phyloP scores from a whole-genome alignment of 1,140 invertebrate species.

The Neocloeon triangulifer region DNA sequence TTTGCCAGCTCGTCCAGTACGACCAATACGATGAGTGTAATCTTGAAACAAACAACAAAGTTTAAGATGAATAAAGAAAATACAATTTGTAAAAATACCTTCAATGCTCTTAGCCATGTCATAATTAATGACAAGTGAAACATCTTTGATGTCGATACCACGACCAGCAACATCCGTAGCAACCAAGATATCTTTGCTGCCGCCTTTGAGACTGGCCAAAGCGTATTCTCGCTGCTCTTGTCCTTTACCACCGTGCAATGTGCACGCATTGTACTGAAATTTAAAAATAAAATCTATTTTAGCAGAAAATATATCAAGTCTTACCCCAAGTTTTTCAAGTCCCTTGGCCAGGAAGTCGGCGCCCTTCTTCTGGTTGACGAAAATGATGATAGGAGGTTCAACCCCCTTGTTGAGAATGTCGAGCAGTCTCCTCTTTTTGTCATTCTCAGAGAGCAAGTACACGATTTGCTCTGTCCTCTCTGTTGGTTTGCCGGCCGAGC shows the following conservation, averaged over 20 bases:
- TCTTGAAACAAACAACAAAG: conserved; percentile 30
- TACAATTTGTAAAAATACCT: conserved; percentile 29
- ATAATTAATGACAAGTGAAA: conserved; percentile 96
- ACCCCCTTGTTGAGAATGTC: conserved; percentile 67
- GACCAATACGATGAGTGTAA: conserved; percentile 97
- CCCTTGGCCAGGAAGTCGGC: conserved; percentile 94
- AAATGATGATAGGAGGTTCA: conserved; percentile 96
- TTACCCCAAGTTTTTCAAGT: conserved; percentile 81
- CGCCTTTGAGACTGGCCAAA: conserved; percentile 80
- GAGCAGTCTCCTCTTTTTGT: conserved; percentile 79
- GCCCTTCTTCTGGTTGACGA: conserved; percentile 99
- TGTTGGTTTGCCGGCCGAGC: conserved; percentile 92
- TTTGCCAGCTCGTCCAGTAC: conserved; percentile 96
- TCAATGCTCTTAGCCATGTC: conserved; percentile 99
- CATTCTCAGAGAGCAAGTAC: conserved; percentile 80
- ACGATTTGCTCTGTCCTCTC: conserved; percentile 97
- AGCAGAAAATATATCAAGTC: conserved; percentile 11
- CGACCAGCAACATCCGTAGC: conserved; percentile 98
- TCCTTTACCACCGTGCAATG: conserved; percentile 97
- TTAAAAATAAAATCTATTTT: neutral
- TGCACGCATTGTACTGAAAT: conserved; percentile 73
- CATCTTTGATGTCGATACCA: conserved; percentile 99
- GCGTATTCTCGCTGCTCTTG: conserved; percentile 99
- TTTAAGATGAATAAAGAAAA: conserved; percentile 2
- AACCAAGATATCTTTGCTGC: conserved; percentile 94